Evolutionary conservation across 2,797 vertebrate species (phyloP), one percentile per base, ranked within the genome.

Genomic region (Etheostoma nigrum): DNA sequence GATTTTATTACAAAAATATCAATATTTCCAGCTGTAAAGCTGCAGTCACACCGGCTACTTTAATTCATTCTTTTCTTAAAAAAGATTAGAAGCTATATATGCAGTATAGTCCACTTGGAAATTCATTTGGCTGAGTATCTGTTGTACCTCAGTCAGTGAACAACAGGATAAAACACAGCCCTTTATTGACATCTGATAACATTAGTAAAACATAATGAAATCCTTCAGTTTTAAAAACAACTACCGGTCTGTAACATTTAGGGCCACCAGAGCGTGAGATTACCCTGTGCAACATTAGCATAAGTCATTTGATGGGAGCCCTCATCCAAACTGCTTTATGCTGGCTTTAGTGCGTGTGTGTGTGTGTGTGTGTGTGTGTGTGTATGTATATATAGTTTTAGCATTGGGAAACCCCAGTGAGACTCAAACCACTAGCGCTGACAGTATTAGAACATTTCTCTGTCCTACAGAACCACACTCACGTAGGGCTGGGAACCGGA

Each of bases 201-300:
- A 48, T 51, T 47, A 77, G 60, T 72, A 44, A 25, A 71, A 52
- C 40, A 42, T n/a, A 54, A 67, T 66, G 12, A 72, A 71, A 58
- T 60, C 18, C 61, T 36, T n/a, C 23, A 51, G 12, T 76, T 74
- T 60, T 11, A 52, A 51, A 30, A 71, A 62, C 64, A 63, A 67
- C 63, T 72, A 25, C 47, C 36, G 66, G 63, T 53, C 15, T 59
- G 23, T 1, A 16, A 54, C 63, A 45, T 67, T 27, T 63, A 48
- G 36, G 9, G 42, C 49, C 71, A 67, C 16, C 25, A 53, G 79
- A 70, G 63, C 78, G 77, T 87, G 77, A 89, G 83, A 83, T 77
- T 74, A 79, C 66, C 68, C 62, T 7, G 45, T 52, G 71, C 25
- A 19, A 36, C 61, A 79, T 76, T 68, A 72, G 62, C 70, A 58